Evolutionary conservation across 2,797 vertebrate species (phyloP), one percentile per base, ranked within the genome.

Genomic region (Capromys pilorides): DNA sequence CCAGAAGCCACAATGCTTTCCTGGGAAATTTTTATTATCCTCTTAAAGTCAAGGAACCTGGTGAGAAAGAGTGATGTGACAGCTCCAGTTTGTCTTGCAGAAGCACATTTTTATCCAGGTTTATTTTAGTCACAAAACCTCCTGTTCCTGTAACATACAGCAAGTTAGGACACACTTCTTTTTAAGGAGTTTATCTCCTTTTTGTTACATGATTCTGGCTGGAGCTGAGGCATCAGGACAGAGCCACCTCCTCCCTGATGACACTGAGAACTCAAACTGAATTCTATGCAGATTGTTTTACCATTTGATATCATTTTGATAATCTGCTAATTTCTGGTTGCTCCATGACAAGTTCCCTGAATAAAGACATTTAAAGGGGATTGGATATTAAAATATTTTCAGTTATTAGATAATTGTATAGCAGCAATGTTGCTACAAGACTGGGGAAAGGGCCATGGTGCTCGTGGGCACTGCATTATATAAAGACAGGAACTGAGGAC

Each of bases 101-200:
- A 95, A 83, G 83, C 31, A 79, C 87, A 71, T 89, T 96, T 91
- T 94, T 82, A 94, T 91, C 61, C 49, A 39, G 24, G 36, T 79
- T 93, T 94, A 91, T 89, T 95, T 94, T 88, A 85, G 64, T 94
- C 80, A 79, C 78, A 87, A 84, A 89, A 36, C 18, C 26, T 62
- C 45, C 67, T 33, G 77, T 41, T 94, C 51, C 33, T 85, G 94
- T 69, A 89, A 79, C 64, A 82, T 14, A 62, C 4, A 87, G 19
- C 36, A 69, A 61, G 31, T 81, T 57, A 78, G 73, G 61, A 77
- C 77, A 69, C 19, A 45, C 33, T 94, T 71, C n/a, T 77, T 57
- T 88, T 86, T 67, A 33, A 31, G 41, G n/a, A 31, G 1, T 1
- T 22, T 67, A 11, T 45, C 22, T 82, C 54, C 69, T 85, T 88